Conservation (phyloP, 2,113 vertebrate species). For the Trinectes maculatus region DNA sequence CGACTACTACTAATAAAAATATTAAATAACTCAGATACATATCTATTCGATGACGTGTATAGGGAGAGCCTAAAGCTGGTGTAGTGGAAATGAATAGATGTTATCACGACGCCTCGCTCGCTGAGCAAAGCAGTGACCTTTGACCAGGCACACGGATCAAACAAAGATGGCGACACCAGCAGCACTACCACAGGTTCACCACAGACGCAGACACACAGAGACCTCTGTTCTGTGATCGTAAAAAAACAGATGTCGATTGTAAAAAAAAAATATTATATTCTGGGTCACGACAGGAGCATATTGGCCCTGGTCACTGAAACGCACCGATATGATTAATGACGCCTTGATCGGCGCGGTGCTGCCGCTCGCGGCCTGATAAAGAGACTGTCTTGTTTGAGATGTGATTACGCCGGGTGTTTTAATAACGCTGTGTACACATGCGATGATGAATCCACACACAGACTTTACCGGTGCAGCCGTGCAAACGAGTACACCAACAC, state of each 20-base stretch:
- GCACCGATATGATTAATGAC: background rate
- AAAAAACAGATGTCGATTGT: no score
- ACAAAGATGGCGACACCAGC: conserved; percentile 36
- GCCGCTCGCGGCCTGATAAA: conserved; percentile 42
- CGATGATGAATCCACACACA: conserved; percentile 62
- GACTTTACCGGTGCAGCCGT: conserved; percentile 46
- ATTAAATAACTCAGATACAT: no score
- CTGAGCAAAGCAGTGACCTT: conserved; percentile 61
- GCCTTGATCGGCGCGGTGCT: conserved; percentile 4
- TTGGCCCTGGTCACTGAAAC: no score
- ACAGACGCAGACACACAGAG: no score
- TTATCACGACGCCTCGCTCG: conserved; percentile 42
- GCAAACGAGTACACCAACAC: conserved; percentile 41
- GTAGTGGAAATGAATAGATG: no score
- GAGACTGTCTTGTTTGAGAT: conserved; percentile 57
- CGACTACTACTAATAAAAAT: no score
- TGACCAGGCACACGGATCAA: conserved; percentile 39
- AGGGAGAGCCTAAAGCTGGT: no score
- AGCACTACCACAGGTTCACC: no score
- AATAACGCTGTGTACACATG: conserved; percentile 68
- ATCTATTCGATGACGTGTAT: no score
- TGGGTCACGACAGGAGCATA: no score
- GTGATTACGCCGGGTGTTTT: conserved; percentile 58
- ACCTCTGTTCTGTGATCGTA: no score
- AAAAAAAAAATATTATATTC: no score